phyloP scores from a whole-genome alignment of 2,113 vertebrate genomes.

The Sphyrna mokarran region DNA sequence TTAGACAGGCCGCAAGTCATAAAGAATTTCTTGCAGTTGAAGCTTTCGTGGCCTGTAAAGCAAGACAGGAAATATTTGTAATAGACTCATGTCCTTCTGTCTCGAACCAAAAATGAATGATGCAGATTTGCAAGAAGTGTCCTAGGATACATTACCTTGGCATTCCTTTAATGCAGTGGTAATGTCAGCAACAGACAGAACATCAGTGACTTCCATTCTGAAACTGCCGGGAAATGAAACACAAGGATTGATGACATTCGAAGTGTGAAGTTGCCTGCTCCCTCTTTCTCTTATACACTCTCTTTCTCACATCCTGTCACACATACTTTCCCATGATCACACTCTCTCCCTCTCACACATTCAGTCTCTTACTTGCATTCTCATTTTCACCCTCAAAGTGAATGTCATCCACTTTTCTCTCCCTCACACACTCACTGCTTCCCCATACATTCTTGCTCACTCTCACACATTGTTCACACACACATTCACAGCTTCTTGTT shows the following conservation, averaged over 20 bases:
- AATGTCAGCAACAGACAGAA: constrained; percentile 82
- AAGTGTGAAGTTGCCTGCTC: not conserved
- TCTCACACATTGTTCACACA: not conserved
- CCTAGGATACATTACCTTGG: constrained; percentile 67
- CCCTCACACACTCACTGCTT: not conserved
- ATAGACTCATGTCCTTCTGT: not conserved
- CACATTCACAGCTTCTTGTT: not conserved
- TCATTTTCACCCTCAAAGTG: not conserved
- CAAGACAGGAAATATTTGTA: constrained; percentile 37
- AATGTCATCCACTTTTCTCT: not conserved
- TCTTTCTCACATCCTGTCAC: not conserved
- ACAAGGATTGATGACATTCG: not conserved
- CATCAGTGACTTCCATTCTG: constrained; percentile 84
- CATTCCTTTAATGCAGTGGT: constrained; percentile 86
- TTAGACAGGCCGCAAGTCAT: constrained; percentile 82
- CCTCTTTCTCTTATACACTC: not conserved
- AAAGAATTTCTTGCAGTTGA: constrained; percentile 91
- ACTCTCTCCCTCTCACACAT: too few species aligned
- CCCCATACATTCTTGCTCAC: not conserved
- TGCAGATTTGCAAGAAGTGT: not conserved
- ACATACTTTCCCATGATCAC: not conserved
- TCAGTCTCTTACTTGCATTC: not conserved
- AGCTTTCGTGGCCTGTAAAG: constrained; percentile 78
- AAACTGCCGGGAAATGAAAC: constrained; percentile 53
- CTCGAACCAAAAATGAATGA: not conserved